Percentiles rank a stretch among this genome's conserved stretches.
Evolutionary conservation across 2,888 invertebrate genomes (phyloP).

Genomic region (Drosophila austrosaltans): DNA sequence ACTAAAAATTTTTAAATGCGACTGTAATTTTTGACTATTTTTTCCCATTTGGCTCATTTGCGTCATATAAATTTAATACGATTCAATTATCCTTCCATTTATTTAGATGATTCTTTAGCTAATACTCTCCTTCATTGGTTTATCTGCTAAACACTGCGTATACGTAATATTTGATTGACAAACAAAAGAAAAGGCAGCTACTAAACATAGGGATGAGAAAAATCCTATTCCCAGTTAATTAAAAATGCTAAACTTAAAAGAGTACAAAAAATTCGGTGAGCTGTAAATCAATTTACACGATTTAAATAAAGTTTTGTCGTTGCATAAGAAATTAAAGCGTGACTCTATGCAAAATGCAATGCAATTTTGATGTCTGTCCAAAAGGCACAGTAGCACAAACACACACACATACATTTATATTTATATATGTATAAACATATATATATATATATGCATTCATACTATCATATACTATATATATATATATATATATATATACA

Average conservation of each 20-base stretch:
- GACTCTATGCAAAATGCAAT: slow-evolving; percentile 5
- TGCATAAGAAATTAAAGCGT: slow-evolving; percentile 10
- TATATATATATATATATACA: slow-evolving; percentile 21
- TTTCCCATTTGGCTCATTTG: no score
- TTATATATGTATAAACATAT: not conserved
- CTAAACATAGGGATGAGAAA: no score
- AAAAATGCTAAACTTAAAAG: not conserved
- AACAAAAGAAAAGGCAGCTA: no score
- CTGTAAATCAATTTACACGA: not conserved
- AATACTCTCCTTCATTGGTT: no score
- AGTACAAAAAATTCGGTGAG: not conserved
- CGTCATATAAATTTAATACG: no score
- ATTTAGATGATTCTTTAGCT: no score
- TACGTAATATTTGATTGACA: no score
- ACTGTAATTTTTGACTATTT: no score
- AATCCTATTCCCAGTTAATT: no score
- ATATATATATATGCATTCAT: slow-evolving; percentile 26
- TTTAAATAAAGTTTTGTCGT: not conserved
- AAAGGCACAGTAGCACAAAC: slow-evolving; percentile 1
- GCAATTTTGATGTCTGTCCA: slow-evolving; percentile 8
- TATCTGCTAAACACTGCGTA: no score
- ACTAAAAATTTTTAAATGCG: no score
- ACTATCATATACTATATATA: not conserved
- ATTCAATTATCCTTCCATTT: no score
- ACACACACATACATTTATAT: slow-evolving; percentile 12